These are phyloP conservation scores for Drosophila diplacantha DNA, from an alignment of 2,888 invertebrate genomes.

Conservation along the genomic window DNA sequence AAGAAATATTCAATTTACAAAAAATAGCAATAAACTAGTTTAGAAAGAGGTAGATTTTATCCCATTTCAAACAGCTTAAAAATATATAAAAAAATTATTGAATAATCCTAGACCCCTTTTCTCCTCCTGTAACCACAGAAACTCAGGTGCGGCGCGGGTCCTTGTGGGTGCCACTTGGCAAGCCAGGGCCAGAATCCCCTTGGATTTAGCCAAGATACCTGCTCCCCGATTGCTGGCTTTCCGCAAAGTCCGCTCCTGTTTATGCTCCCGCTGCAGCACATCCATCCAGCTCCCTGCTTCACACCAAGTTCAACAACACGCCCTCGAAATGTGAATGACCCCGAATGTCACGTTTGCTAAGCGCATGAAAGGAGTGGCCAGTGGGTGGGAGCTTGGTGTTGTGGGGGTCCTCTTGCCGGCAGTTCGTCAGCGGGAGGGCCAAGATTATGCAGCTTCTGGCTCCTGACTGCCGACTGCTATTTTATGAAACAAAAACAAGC, in stretches of 20 bases:
- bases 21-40: neutral
- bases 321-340: slow-evolving; percentile 77
- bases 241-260: slow-evolving; percentile 27
- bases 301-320: slow-evolving; percentile 76
- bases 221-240: slow-evolving; percentile 11
- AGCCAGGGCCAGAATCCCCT: slow-evolving; percentile 16
- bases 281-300: slow-evolving; percentile 4
- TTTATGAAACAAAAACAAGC: slow-evolving; percentile 61
- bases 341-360: slow-evolving; percentile 72
- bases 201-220: slow-evolving; percentile 16
- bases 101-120: neutral
- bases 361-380: slow-evolving; percentile 29
- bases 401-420: slow-evolving; percentile 28
- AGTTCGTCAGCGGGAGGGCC: slow-evolving; percentile 51
- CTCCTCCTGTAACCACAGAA: slow-evolving; percentile 1
- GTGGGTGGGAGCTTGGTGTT: slow-evolving; percentile 17
- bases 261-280: slow-evolving; percentile 14
- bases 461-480: slow-evolving; percentile 41
- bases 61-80: neutral
- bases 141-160: slow-evolving; percentile 8
- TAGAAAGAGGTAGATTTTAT: neutral
- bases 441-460: slow-evolving; percentile 57
- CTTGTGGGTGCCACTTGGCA: neutral
- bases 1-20: no score
- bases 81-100: neutral